Conservation (phyloP, 2,888 invertebrate species). For the Xylophagus ater region DNA sequence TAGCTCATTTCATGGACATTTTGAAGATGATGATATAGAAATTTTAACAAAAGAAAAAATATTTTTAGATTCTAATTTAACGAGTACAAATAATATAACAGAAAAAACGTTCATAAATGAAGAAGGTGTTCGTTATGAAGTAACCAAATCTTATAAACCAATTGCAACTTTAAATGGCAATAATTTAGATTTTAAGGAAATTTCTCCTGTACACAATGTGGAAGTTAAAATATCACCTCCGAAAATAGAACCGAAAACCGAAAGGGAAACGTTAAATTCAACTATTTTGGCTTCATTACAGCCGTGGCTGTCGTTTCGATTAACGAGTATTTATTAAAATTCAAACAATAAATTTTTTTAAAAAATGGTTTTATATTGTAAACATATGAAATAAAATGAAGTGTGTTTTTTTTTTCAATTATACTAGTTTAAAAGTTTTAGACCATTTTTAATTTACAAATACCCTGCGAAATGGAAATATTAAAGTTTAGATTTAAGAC, state of each 20-base stretch:
- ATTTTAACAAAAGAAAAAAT: constrained; percentile 5
- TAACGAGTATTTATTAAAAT: constrained; percentile 6
- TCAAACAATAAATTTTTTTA: neutral
- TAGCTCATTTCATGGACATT: constrained; percentile 12
- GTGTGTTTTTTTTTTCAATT: neutral
- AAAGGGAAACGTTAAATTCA: constrained; percentile 1
- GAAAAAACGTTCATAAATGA: constrained; percentile 3
- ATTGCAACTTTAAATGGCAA: neutral
- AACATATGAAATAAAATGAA: neutral
- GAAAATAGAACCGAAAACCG: constrained; percentile 2
- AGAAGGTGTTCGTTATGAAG: constrained; percentile 7
- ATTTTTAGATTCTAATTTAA: no score
- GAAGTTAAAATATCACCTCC: constrained; percentile 1
- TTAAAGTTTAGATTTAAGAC: constrained; percentile 48
- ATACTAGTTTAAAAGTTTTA: neutral
- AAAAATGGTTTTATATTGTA: neutral
- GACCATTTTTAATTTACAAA: neutral
- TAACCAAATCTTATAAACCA: neutral
- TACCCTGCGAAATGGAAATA: neutral
- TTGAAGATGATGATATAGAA: constrained; percentile 10
- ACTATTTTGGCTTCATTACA: constrained; percentile 2
- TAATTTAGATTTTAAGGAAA: constrained; percentile 4
- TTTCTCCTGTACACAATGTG: neutral
- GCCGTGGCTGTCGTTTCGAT: constrained; percentile 11
- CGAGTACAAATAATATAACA: no score